These are phyloP conservation scores for Tinamus guttatus DNA, from an alignment of 2,113 vertebrate species.

Conservation along the genomic window DNA sequence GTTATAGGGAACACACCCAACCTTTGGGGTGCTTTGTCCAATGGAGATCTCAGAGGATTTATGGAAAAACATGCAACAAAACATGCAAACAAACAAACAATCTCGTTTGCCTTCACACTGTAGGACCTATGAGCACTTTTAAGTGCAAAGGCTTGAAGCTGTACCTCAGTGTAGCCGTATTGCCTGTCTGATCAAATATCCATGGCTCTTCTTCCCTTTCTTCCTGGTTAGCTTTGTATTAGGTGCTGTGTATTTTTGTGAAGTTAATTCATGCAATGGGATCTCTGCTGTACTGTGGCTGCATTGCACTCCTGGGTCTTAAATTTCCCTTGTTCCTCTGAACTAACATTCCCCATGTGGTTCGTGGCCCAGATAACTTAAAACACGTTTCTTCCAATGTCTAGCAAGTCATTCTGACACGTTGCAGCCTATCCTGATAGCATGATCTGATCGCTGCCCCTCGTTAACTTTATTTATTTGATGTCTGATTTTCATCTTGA, in stretches of 20 bases:
- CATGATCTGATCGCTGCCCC: neutral
- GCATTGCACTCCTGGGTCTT: neutral
- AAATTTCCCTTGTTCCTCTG: neutral
- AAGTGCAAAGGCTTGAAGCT: neutral
- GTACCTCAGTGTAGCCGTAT: neutral
- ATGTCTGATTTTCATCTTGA: neutral
- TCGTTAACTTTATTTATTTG: neutral
- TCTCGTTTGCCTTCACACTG: neutral
- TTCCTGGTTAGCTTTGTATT: neutral
- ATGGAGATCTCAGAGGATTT: neutral
- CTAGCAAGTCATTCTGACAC: neutral
- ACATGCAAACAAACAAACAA: neutral
- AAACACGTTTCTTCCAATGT: neutral
- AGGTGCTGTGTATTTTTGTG: neutral
- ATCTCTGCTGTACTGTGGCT: neutral
- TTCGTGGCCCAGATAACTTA: neutral
- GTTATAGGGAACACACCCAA: neutral
- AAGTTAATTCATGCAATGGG: neutral
- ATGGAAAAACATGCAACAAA: neutral
- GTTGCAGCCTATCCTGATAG: neutral
- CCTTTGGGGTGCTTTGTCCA: neutral
- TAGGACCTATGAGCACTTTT: neutral
- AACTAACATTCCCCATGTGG: accelerated
- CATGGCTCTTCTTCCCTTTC: neutral
- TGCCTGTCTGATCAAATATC: neutral